Base-by-base conservation (phyloP, 2,888 invertebrate species). In the Trachelus tabidus region DNA sequence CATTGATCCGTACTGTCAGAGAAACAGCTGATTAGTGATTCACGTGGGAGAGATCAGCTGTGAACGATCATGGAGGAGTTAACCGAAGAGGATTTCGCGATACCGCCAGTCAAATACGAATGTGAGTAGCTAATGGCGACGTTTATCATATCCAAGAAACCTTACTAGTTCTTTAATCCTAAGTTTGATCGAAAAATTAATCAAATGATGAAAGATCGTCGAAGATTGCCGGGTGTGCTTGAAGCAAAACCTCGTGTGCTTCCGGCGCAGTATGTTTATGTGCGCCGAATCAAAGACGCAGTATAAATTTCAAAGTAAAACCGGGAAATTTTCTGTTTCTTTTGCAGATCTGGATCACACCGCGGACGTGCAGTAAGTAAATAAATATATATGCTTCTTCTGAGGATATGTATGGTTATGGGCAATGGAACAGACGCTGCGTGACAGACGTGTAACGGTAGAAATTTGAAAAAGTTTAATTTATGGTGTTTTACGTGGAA, bases 311-410 rank as follows among this genome's bases (percentile, higher is more conserved):
- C 56, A 56, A 56, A 56, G 12, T 71, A 71, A 71, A 71, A 71
- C 33, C 71, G 71, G 34, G 33, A 31, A 71, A n/a, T 73, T 75
- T 69, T 76, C 81, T 80, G n/a, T 79, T 85, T 82, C 83, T 85
- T 79, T 93, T 94, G 81, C 93, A 97, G 97, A 97, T 94, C 93
- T 99, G 91, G 99, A 99, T 90, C 99, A 99, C 91, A 98, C 99
- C 40, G 99, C 99, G 31, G 99, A 99, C 93, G 97, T 99, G n/a
- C 99, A 99, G 97, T 98, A 94, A 96, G 97, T 96, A 88, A 77
- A 75, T 40, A 23, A 9, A 56, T 23, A 23, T 56, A 23, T 56
- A 9, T 15, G 56, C 9, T 56, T 56, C 40, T 56, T 56, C 23
- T 23, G 6, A 23, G 23, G 40, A 40, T 9, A 23, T 23, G 23